These are phyloP conservation scores for Rhinoraja longicauda DNA, from an alignment of 2,797 vertebrate genomes.

Conservation along the genomic window DNA sequence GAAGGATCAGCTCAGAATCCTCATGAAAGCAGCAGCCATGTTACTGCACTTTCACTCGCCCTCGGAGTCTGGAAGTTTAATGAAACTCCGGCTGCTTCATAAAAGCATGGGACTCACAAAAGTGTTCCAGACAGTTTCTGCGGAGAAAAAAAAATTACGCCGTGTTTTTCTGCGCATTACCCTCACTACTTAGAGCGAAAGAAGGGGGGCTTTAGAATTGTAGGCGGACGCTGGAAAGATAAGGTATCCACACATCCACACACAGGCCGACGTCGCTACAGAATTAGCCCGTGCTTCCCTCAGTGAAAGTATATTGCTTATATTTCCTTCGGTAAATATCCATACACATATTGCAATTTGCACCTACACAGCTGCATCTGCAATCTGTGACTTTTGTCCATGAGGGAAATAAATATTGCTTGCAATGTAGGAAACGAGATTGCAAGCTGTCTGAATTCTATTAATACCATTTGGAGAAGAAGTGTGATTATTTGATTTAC, in stretches of 20 bases:
- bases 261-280: constrained; percentile 46
- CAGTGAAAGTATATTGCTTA: constrained; percentile 60
- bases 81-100: constrained; percentile 72
- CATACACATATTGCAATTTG: constrained; percentile 51
- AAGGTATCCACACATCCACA: constrained; percentile 57
- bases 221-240: constrained; percentile 48
- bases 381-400: constrained; percentile 44
- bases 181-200: constrained; percentile 54
- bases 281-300: constrained; percentile 55
- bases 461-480: constrained; percentile 33
- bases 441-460: constrained; percentile 38
- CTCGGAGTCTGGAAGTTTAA: constrained; percentile 72
- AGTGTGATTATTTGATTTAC: constrained; percentile 39
- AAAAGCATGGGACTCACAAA: constrained; percentile 63
- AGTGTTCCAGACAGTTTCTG: constrained; percentile 62
- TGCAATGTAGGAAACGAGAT: constrained; percentile 36
- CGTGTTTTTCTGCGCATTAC: constrained; percentile 65
- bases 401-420: constrained; percentile 42
- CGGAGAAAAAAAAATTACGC: constrained; percentile 65
- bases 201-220: constrained; percentile 47
- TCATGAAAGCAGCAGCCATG: constrained; percentile 66
- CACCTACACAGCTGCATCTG: constrained; percentile 47
- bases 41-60: constrained; percentile 60
- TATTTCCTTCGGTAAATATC: constrained; percentile 63
- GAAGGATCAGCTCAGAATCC: constrained; percentile 70